Base-by-base conservation (phyloP, 2,888 invertebrate genomes). In the Apoderus coryli region DNA sequence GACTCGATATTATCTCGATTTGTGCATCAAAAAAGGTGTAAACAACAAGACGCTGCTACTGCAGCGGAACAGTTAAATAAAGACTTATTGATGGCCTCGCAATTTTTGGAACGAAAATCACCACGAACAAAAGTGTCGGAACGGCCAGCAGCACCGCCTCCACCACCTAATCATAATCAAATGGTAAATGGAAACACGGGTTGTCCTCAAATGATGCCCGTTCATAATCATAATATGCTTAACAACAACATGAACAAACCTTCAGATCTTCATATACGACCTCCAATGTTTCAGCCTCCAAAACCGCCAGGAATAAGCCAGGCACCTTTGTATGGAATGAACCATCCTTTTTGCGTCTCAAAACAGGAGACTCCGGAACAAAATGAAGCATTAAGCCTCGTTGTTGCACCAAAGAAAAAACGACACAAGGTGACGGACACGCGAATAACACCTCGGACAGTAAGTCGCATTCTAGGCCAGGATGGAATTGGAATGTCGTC, bases 331-430 rank as follows among this genome's bases (percentile, higher is more conserved):
- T 79, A 76, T 60, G 61, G 60, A 10, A 61, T 62, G 47, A 60
- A 57, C 34, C 57, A 61, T 39, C 69, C 69, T 11, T 72, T 71
- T 52, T 70, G 69, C 48, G 60, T 69, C 60, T 64, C 67, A 52
- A 74, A 64, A 43, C 59, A 62, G 32, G 54, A 65, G 49, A 77
- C 77, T 52, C 76, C 82, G 23, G 89, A 89, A 56, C 88, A 89
- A 57, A 86, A 86, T 57, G 92, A 92, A 57, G 90, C 93, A 3
- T 72, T 95, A 33, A 89, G 90, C 54, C 69, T 93, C 47, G 92
- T 95, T 35, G 89, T 93, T 44, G 84, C 86, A 26, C 86, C 88
- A 2, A 92, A 92, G 63, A 93, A 92, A 68, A 93, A 92, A 63
- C 71, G 95, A 32, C 92, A 93, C 54, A 95, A 95, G 79, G 39